These are phyloP conservation scores for Neodiprion lecontei DNA, from an alignment of 1,140 invertebrate genomes.

Conservation along the genomic window DNA sequence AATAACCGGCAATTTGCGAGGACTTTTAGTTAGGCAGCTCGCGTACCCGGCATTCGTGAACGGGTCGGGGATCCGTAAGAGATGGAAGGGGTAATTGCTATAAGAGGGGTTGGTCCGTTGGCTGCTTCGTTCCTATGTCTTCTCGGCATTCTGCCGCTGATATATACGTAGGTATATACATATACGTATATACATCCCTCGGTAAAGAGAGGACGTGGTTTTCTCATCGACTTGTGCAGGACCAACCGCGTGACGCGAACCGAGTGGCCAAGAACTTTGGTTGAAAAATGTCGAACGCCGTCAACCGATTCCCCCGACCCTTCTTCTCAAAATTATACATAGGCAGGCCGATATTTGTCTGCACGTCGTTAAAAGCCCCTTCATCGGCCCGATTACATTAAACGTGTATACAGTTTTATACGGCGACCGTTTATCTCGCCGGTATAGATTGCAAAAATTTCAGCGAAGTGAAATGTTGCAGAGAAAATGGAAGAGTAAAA, in stretches of 20 bases:
- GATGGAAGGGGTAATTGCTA: conserved; percentile 48
- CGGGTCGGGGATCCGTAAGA: conserved; percentile 21
- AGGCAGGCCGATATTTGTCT: too few relatives aligned
- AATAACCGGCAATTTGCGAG: conserved; percentile 60
- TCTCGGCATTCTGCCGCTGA: conserved; percentile 1
- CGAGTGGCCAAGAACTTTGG: background rate
- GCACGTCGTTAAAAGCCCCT: too few relatives aligned
- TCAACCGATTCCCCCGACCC: background rate
- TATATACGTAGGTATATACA: background rate
- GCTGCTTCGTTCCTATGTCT: conserved; percentile 1
- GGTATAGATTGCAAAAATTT: too few relatives aligned
- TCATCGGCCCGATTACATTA: too few relatives aligned
- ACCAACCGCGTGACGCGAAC: background rate
- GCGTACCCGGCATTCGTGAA: conserved; percentile 29
- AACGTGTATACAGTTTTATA: too few relatives aligned
- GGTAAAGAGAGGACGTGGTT: background rate
- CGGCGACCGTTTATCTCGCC: too few relatives aligned
- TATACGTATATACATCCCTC: background rate
- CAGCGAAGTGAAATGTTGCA: too few relatives aligned
- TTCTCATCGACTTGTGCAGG: background rate
- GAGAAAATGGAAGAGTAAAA: conserved; percentile 11
- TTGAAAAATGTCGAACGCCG: background rate
- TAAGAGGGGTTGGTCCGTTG: conserved; percentile 18
- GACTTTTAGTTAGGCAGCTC: conserved; percentile 53
- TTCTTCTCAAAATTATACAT: too few relatives aligned